Evolutionary conservation across 2,888 invertebrate species (phyloP).

Genomic region (Drosophila hawaiiensis): DNA sequence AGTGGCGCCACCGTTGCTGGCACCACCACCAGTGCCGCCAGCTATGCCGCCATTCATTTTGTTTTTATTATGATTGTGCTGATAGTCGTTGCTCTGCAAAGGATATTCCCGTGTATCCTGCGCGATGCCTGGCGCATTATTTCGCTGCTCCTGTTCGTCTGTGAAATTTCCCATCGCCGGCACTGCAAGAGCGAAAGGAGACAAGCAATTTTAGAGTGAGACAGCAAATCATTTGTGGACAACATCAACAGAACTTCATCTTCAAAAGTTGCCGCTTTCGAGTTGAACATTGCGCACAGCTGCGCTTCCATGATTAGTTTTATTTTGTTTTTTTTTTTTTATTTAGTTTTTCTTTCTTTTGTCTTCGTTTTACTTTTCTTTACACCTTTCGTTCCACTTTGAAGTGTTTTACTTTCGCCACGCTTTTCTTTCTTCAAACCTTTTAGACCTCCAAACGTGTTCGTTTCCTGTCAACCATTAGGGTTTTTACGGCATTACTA

Average conservation of each 20-base stretch:
- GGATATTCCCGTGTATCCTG: constrained; percentile 88
- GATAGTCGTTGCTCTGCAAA: constrained; percentile 88
- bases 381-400: constrained; percentile 74
- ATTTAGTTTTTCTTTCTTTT: constrained; percentile 6
- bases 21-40: constrained; percentile 47
- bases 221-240: constrained; percentile 24
- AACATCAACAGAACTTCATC: constrained; percentile 45
- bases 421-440: constrained; percentile 51
- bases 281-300: constrained; percentile 55
- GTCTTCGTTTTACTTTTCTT: constrained; percentile 17
- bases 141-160: constrained; percentile 86
- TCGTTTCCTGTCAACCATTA: constrained; percentile 65
- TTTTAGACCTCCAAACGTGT: constrained; percentile 55
- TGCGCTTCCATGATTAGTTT: constrained; percentile 70
- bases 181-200: constrained; percentile 82
- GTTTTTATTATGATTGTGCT: constrained; percentile 86
- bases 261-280: constrained; percentile 66
- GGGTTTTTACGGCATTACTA: constrained; percentile 49
- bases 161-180: constrained; percentile 88
- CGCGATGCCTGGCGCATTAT: constrained; percentile 76
- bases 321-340: constrained; percentile 1
- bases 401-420: constrained; percentile 72
- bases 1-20: constrained; percentile 62
- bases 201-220: not conserved
- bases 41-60: constrained; percentile 67